Evolutionary conservation across 2,797 vertebrate genomes (phyloP).

Genomic region (Chrysocyon brachyurus): DNA sequence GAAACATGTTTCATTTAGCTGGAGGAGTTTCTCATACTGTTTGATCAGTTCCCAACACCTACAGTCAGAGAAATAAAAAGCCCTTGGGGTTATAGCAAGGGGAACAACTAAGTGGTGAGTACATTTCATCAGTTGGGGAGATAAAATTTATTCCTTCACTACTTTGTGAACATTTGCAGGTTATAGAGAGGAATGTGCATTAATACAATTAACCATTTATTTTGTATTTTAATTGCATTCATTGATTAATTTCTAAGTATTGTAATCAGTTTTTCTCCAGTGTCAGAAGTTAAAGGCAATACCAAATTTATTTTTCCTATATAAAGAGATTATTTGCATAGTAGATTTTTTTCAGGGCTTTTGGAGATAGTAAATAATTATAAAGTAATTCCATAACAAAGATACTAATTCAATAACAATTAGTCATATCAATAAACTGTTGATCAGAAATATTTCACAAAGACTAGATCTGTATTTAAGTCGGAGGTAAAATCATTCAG

Average conservation of each 20-base stretch:
- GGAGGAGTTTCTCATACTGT: not conserved
- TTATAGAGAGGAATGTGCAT: not conserved
- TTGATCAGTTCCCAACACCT: not conserved
- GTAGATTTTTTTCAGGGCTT: not conserved
- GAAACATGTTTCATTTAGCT: constrained; percentile 15
- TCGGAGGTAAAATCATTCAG: not conserved
- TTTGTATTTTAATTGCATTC: constrained; percentile 34
- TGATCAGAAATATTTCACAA: not conserved
- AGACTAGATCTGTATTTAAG: not conserved
- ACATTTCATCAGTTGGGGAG: constrained; percentile 15
- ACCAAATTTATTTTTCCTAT: not conserved
- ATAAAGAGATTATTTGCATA: not conserved
- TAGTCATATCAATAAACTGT: not conserved
- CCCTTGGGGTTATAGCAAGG: not conserved
- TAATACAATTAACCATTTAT: constrained; percentile 52
- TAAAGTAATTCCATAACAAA: constrained; percentile 48
- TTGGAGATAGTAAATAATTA: constrained; percentile 40
- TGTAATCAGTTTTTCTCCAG: constrained; percentile 29
- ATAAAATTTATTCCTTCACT: constrained; percentile 64
- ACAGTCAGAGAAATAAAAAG: not conserved
- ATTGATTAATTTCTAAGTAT: constrained; percentile 58
- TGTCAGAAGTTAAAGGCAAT: constrained; percentile 15
- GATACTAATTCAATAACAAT: not conserved
- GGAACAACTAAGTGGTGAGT: not conserved
- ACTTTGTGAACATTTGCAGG: constrained; percentile 47